Evolutionary conservation across 2,888 invertebrate species (phyloP).

Genomic region (Tanytarsus gracilentus): DNA sequence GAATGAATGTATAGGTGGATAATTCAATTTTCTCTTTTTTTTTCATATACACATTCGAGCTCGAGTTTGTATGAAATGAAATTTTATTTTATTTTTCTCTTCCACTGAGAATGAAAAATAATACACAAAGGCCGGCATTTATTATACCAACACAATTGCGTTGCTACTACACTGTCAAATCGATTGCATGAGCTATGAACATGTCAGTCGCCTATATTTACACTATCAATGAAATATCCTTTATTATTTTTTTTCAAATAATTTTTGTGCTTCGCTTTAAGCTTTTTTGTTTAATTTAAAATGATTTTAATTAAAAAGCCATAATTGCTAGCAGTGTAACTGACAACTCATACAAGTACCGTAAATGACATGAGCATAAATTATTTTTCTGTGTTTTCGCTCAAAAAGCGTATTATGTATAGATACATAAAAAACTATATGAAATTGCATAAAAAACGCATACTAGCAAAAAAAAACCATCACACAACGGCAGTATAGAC

Average conservation of each 20-base stretch:
- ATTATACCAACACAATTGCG: slow-evolving; percentile 14
- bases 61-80: slow-evolving; percentile 23
- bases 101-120: slow-evolving; percentile 22
- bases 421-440: slow-evolving; percentile 13
- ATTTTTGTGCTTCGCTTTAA: neutral
- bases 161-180: slow-evolving; percentile 17
- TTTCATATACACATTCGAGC: slow-evolving; percentile 18
- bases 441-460: slow-evolving; percentile 24
- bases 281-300: neutral
- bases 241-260: neutral
- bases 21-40: slow-evolving; percentile 29
- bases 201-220: neutral
- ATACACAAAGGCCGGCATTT: slow-evolving; percentile 29
- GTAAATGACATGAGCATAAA: slow-evolving; percentile 25
- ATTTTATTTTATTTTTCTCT: slow-evolving; percentile 16
- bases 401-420: slow-evolving; percentile 1
- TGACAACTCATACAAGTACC: slow-evolving; percentile 2
- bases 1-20: slow-evolving; percentile 27
- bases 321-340: slow-evolving; percentile 18
- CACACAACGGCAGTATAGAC: too few species aligned
- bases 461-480: neutral
- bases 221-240: slow-evolving; percentile 21
- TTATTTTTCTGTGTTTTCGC: slow-evolving; percentile 10
- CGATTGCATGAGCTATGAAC: neutral
- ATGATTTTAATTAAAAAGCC: neutral